These are phyloP conservation scores for Carollia perspicillata DNA, from an alignment of 2,113 vertebrate genomes.

Conservation along the genomic window DNA sequence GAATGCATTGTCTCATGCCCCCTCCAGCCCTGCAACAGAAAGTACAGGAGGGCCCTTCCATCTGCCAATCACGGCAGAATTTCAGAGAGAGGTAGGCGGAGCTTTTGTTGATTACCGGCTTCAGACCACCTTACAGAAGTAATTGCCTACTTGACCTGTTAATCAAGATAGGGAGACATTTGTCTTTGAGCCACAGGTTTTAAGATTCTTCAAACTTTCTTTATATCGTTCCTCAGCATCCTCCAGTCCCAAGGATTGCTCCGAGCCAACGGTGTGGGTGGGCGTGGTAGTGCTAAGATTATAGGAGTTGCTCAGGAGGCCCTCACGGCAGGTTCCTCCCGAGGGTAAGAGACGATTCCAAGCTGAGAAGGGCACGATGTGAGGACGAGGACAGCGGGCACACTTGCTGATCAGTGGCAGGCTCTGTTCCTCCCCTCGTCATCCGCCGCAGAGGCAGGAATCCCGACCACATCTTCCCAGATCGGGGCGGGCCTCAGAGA, in stretches of 20 bases:
- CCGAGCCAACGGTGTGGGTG: neutral
- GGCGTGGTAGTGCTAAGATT: neutral
- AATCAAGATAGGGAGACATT: neutral
- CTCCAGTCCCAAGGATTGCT: neutral
- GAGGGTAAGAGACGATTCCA: neutral
- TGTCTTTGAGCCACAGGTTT: neutral
- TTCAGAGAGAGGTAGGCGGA: neutral
- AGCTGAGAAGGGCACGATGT: neutral
- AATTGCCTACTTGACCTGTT: neutral
- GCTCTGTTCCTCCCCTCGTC: neutral
- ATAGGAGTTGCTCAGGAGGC: neutral
- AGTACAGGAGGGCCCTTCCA: neutral
- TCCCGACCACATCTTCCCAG: neutral
- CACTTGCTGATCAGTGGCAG: neutral
- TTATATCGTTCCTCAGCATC: neutral
- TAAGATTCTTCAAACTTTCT: neutral
- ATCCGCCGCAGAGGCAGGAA: neutral
- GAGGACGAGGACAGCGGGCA: neutral
- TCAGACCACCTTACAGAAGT: neutral
- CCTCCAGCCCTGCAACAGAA: neutral
- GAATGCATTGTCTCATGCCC: neutral
- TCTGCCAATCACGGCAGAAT: neutral
- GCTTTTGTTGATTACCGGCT: slow-evolving; percentile 21
- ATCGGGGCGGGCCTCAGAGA: neutral
- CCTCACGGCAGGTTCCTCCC: neutral